Percentiles rank a stretch among this genome's conserved stretches.
These are phyloP conservation scores for Pelosia muscerda DNA, from an alignment of 2,888 invertebrate species.

Conservation along the genomic window DNA sequence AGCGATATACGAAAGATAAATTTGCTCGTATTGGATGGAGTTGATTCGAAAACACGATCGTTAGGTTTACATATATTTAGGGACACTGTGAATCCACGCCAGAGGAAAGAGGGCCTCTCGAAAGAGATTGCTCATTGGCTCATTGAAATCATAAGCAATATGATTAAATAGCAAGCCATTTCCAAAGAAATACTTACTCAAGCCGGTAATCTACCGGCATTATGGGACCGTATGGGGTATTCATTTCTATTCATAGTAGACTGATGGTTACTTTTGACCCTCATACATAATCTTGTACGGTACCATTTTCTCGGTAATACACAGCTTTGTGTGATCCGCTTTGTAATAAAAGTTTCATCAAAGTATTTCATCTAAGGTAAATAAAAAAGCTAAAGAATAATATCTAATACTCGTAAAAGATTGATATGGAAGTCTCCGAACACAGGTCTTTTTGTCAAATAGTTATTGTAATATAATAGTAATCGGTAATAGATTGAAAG, in stretches of 20 bases:
- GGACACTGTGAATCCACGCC: too few species aligned
- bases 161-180: not conserved
- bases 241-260: conserved; percentile 34
- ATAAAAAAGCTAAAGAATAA: not conserved
- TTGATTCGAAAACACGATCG: not conserved
- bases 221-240: conserved; percentile 1
- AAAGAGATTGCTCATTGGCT: too few species aligned
- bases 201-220: not conserved
- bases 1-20: conserved; percentile 1
- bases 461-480: not conserved
- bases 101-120: too few species aligned
- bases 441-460: not conserved
- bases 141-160: not conserved
- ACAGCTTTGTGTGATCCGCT: not conserved
- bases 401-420: not conserved
- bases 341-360: not conserved
- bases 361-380: not conserved
- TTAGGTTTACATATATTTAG: not conserved
- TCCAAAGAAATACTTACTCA: not conserved
- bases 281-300: conserved; percentile 5
- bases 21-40: conserved; percentile 9
- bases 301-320: conserved; percentile 11
- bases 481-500: not conserved
- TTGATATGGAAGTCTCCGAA: not conserved
- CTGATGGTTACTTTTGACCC: conserved; percentile 22